Evolutionary conservation across 2,888 invertebrate species (phyloP).

Genomic region (Protodeltote pygarga): DNA sequence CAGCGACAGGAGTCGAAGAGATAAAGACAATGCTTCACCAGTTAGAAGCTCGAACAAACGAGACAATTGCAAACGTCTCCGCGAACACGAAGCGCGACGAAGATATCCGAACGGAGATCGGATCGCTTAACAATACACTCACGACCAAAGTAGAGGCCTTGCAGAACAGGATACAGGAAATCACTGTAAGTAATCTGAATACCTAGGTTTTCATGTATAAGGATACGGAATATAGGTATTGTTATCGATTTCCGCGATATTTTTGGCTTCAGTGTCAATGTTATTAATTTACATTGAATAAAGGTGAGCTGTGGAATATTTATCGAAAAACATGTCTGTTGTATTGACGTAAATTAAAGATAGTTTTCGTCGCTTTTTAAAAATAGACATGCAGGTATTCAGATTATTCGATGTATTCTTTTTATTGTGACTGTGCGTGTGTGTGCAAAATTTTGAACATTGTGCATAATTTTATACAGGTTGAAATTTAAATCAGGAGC

Average conservation of each 20-base stretch:
- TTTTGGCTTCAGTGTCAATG: constrained; percentile 29
- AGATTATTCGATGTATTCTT: too few species aligned
- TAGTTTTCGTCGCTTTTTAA: too few species aligned
- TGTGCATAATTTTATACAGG: too few species aligned
- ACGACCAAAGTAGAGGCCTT: constrained; percentile 66
- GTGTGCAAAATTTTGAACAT: too few species aligned
- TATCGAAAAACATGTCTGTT: constrained; percentile 3
- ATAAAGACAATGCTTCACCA: constrained; percentile 68
- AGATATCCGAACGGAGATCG: constrained; percentile 63
- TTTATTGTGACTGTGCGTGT: too few species aligned
- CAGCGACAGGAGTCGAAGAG: constrained; percentile 76
- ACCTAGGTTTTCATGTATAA: not conserved
- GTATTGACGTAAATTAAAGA: too few species aligned
- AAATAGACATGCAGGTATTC: too few species aligned
- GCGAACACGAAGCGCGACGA: constrained; percentile 62
- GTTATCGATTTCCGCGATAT: constrained; percentile 9
- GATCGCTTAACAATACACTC: constrained; percentile 68
- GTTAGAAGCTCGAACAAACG: constrained; percentile 72
- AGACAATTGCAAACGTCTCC: constrained; percentile 74
- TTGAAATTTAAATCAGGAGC: too few species aligned
- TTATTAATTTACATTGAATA: constrained; percentile 24
- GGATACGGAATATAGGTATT: constrained; percentile 8
- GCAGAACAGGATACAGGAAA: constrained; percentile 68
- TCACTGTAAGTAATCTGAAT: constrained; percentile 64
- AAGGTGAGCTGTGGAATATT: constrained; percentile 19